Percentiles rank a stretch among this genome's conserved stretches.
Evolutionary conservation across 2,888 invertebrate species (phyloP).

Genomic region (Andrena minutula): DNA sequence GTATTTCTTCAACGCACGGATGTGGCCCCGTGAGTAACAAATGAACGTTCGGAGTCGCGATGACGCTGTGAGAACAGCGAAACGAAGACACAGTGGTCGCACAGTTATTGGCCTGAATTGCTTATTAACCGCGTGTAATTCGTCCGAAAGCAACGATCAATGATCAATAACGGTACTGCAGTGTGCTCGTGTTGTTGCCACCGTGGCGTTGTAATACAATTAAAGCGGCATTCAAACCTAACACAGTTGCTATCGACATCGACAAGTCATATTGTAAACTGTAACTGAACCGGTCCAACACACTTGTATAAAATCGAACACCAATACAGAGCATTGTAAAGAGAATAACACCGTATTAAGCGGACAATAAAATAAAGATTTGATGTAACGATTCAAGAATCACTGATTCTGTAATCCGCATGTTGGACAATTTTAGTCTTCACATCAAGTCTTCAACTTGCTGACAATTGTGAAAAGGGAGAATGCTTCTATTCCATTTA

Average conservation of each 20-base stretch:
- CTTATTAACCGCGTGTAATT: not conserved
- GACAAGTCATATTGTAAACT: constrained; percentile 39
- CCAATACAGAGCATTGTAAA: constrained; percentile 41
- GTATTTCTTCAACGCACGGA: constrained; percentile 11
- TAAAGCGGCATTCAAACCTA: constrained; percentile 68
- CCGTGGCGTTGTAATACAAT: constrained; percentile 53
- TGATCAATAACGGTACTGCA: constrained; percentile 56
- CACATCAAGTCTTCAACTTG: constrained; percentile 33
- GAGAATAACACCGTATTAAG: constrained; percentile 41
- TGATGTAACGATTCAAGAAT: constrained; percentile 9
- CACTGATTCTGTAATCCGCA: not conserved
- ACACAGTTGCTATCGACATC: constrained; percentile 52
- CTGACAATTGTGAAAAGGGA: constrained; percentile 8
- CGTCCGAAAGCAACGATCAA: not conserved
- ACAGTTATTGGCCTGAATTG: constrained; percentile 46
- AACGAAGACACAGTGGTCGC: constrained; percentile 19
- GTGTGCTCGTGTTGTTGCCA: constrained; percentile 21
- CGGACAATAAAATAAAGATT: constrained; percentile 39
- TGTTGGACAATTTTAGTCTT: not conserved
- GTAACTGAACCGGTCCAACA: constrained; percentile 41
- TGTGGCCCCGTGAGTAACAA: not conserved
- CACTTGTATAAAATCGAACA: constrained; percentile 44
- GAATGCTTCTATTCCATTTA: not conserved
- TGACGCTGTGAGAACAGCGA: constrained; percentile 33
- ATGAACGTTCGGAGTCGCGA: not conserved